phyloP scores from a whole-genome alignment of 2,113 vertebrate genomes.

The Malaclemys terrapin region DNA sequence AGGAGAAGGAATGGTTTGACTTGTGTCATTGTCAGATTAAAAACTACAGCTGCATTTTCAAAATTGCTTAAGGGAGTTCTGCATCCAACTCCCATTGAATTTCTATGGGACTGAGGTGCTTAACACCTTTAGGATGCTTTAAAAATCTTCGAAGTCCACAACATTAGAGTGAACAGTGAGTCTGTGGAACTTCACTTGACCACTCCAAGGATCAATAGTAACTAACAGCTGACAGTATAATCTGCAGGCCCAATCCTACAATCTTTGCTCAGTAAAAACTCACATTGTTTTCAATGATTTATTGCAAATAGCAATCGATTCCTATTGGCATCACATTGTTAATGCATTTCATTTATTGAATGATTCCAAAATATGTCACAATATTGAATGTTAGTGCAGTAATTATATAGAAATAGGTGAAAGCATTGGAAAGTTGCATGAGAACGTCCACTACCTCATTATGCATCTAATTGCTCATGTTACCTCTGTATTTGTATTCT shows the following conservation, averaged over 20 bases:
- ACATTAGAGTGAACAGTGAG: background rate
- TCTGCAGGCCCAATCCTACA: background rate
- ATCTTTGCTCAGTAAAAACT: background rate
- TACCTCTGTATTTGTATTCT: background rate
- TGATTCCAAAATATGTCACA: background rate
- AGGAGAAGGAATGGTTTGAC: constrained; percentile 19
- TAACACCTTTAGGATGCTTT: constrained; percentile 9
- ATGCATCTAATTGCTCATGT: background rate
- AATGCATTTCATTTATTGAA: constrained; percentile 1
- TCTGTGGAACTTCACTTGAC: background rate
- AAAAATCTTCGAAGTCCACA: background rate
- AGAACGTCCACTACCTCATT: background rate
- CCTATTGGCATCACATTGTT: background rate
- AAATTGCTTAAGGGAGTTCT: background rate
- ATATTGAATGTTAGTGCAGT: background rate
- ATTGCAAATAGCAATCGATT: background rate
- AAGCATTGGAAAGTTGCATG: background rate
- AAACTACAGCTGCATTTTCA: constrained; percentile 37
- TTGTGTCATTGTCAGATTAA: constrained; percentile 49
- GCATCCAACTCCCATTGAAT: background rate
- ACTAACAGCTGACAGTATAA: background rate
- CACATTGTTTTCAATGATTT: background rate
- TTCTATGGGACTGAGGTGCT: background rate
- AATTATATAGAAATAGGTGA: background rate
- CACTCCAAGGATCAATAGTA: constrained; percentile 4